These are phyloP conservation scores for Matsumurasca onukii DNA, from an alignment of 1,140 invertebrate genomes.

Conservation along the genomic window DNA sequence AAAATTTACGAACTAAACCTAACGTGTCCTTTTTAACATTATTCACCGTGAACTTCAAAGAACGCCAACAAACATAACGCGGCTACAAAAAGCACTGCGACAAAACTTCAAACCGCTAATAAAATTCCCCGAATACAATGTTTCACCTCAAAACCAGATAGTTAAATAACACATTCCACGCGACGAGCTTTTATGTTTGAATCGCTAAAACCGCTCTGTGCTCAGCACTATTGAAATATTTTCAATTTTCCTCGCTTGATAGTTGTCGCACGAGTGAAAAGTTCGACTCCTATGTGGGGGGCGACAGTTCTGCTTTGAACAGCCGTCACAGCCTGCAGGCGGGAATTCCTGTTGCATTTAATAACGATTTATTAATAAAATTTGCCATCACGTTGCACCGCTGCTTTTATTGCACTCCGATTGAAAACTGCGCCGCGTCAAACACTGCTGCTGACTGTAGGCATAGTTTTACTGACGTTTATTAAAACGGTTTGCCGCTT, in stretches of 20 bases:
- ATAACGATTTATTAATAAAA: constrained; percentile 28
- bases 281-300: no score
- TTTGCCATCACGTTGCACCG: constrained; percentile 19
- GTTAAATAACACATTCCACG: background rate
- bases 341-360: constrained; percentile 20
- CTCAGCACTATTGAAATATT: constrained; percentile 23
- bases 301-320: background rate
- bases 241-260: constrained; percentile 18
- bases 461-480: constrained; percentile 14
- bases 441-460: background rate
- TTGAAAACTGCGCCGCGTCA: constrained; percentile 10
- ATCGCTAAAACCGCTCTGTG: constrained; percentile 13
- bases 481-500: constrained; percentile 14
- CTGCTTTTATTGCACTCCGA: constrained; percentile 19
- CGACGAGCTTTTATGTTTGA: constrained; percentile 4
- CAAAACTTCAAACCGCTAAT: no score
- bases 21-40: no score
- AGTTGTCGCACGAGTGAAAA: background rate
- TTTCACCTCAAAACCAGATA: constrained; percentile 18
- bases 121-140: constrained; percentile 17
- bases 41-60: no score
- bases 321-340: background rate
- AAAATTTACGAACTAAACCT: no score
- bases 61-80: no score
- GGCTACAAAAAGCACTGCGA: no score